Base-by-base conservation (phyloP, 2,797 vertebrate species). In the Siniperca scherzeri region DNA sequence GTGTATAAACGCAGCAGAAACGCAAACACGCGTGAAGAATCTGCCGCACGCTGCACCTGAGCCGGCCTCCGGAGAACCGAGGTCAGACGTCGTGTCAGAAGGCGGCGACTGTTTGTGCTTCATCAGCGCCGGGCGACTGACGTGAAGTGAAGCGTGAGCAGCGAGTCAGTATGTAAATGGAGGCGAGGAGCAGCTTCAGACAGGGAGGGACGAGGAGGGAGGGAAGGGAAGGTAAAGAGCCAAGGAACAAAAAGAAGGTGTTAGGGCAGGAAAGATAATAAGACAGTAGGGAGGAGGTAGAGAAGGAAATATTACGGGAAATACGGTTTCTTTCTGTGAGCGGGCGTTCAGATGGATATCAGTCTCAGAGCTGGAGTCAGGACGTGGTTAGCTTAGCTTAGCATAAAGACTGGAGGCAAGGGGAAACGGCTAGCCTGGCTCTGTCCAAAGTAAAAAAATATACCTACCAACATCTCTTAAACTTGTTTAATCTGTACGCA, bases 11-110 rank as follows among this genome's bases (percentile, higher is more conserved):
- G 19, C 42, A 53, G n/a, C 57, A 52, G 53, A 38, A 12, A 56
- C 0, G 21, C 74, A 61, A 60, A 64, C 72, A 55, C 1, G 86
- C 57, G 25, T 77, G 77, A 80, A 53, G 50, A 80, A 77, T 33
- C 25, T 0, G 60, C 40, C 4, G 56, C 8, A 5, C 12, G 57
- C 70, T 2, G 48, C 75, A 85, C 70, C 73, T 77, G 73, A 76
- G 68, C 38, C 40, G 21, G 5, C 52, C 73, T 59, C 33, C 22
- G 61, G 33, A 50, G 72, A 74, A 33, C 65, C 65, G 14, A 22
- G 57, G 57, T 75, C 76, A 70, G 25, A 42, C 8, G 56, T 12
- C 4, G 56, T 19, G 69, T 57, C 55, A n/a, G 65, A 16, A 36
- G 67, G 36, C 50, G 5, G 38, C 55, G 42, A 17, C 19, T 50